Percentiles rank a stretch among this genome's conserved stretches.
These are phyloP conservation scores for rat (Rattus norvegicus) DNA, from an alignment of 2,113 vertebrate species.

Conservation along the genomic window DNA sequence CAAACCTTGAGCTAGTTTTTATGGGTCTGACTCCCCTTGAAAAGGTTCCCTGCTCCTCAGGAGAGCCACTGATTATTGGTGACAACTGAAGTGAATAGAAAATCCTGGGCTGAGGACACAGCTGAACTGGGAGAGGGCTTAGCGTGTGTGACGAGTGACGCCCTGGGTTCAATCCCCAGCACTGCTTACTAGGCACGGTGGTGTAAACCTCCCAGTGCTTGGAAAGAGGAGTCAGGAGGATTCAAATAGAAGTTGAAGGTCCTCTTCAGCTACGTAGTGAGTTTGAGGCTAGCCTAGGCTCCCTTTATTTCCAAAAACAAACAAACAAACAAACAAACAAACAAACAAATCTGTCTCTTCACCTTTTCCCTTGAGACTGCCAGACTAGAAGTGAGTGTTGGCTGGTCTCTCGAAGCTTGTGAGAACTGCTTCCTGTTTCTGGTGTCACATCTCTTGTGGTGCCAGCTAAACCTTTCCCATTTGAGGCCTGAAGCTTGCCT, in stretches of 20 bases:
- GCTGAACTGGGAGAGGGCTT: neutral
- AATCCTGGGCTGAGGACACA: neutral
- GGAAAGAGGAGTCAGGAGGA: neutral
- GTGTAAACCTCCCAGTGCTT: neutral
- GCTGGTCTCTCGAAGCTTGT: neutral
- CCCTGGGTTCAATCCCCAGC: neutral
- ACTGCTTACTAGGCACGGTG: neutral
- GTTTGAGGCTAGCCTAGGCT: neutral
- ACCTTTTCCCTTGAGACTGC: neutral
- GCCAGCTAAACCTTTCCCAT: neutral
- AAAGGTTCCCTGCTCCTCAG: neutral
- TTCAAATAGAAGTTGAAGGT: neutral
- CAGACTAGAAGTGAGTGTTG: neutral
- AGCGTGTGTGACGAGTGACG: no score
- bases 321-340: neutral
- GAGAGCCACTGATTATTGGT: neutral
- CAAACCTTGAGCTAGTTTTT: neutral
- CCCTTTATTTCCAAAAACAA: neutral
- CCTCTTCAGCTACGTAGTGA: neutral
- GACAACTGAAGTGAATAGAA: neutral
- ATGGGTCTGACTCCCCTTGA: neutral
- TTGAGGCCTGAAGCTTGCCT: neutral
- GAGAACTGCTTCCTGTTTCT: neutral
- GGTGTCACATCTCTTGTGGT: neutral
- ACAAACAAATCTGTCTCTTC: no score